Conservation (phyloP, 2,888 invertebrate species). For the Philaethria dido region DNA sequence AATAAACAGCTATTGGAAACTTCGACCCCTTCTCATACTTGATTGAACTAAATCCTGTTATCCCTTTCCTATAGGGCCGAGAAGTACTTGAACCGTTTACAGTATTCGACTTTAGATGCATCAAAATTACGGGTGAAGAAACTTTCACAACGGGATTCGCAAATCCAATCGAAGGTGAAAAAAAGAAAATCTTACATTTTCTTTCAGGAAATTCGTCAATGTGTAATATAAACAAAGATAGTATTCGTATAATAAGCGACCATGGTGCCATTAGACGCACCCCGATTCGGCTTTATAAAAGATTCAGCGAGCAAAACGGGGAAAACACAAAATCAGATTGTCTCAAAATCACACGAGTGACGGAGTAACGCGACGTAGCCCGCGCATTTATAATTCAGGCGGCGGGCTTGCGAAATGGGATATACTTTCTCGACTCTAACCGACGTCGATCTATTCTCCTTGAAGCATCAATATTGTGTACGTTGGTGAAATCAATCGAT, state of each 20-base stretch:
- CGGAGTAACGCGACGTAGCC: slow-evolving; percentile 64
- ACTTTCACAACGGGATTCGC: slow-evolving; percentile 8
- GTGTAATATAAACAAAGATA: slow-evolving; percentile 45
- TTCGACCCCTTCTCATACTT: slow-evolving; percentile 49
- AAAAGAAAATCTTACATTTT: neutral
- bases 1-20: slow-evolving; percentile 50
- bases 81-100: slow-evolving; percentile 49
- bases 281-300: slow-evolving; percentile 72
- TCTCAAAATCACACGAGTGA: slow-evolving; percentile 82
- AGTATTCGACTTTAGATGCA: slow-evolving; percentile 44
- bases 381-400: slow-evolving; percentile 78
- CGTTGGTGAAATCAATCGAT: neutral
- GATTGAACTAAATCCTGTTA: slow-evolving; percentile 52
- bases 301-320: slow-evolving; percentile 78
- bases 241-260: slow-evolving; percentile 51
- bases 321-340: slow-evolving; percentile 81
- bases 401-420: slow-evolving; percentile 53
- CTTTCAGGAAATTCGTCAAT: slow-evolving; percentile 18
- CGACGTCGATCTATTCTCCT: slow-evolving; percentile 62
- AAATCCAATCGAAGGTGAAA: neutral
- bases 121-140: slow-evolving; percentile 25
- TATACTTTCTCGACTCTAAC: slow-evolving; percentile 62
- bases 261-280: slow-evolving; percentile 72
- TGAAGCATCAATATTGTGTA: slow-evolving; percentile 19
- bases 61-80: slow-evolving; percentile 49